A percentile compares a stretch with the other conserved stretches of the same genome.
Conservation (phyloP, 2,113 vertebrate genomes). For the Uropsilus gracilis region DNA sequence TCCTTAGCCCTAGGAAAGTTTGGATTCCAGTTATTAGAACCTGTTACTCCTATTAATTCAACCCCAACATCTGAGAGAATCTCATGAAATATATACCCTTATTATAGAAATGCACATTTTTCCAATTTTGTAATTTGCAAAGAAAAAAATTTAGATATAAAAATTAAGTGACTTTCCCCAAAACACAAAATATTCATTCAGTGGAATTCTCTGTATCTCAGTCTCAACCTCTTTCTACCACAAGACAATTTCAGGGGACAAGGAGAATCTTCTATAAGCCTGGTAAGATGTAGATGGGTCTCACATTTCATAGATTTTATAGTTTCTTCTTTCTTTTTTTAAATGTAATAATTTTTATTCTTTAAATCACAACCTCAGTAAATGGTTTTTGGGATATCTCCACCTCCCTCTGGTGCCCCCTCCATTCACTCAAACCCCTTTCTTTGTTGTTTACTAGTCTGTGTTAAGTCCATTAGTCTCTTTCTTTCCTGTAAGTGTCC, state of each 20-base stretch:
- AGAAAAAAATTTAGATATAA: constrained; percentile 26
- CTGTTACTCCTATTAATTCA: neutral
- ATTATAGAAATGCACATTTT: neutral
- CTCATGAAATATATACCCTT: neutral
- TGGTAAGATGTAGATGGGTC: neutral
- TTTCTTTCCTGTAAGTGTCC: no score
- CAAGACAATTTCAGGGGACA: neutral
- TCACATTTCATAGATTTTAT: neutral
- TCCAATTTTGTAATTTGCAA: neutral
- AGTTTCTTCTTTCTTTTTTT: no score
- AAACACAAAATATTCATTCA: constrained; percentile 17
- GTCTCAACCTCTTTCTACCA: neutral
- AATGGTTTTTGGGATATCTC: no score
- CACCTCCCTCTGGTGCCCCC: no score
- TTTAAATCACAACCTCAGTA: no score
- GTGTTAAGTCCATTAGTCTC: no score
- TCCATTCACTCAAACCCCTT: no score
- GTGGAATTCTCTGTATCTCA: neutral
- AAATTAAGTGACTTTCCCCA: constrained; percentile 40
- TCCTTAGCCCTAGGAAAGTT: neutral
- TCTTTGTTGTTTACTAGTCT: no score
- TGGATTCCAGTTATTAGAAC: neutral
- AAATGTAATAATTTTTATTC: no score
- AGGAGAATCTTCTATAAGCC: neutral
- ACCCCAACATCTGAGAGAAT: neutral